A percentile compares a stretch with the other conserved stretches of the same genome.
Evolutionary conservation across 2,888 invertebrate genomes (phyloP).

Genomic region (Eustalomyia histrio): DNA sequence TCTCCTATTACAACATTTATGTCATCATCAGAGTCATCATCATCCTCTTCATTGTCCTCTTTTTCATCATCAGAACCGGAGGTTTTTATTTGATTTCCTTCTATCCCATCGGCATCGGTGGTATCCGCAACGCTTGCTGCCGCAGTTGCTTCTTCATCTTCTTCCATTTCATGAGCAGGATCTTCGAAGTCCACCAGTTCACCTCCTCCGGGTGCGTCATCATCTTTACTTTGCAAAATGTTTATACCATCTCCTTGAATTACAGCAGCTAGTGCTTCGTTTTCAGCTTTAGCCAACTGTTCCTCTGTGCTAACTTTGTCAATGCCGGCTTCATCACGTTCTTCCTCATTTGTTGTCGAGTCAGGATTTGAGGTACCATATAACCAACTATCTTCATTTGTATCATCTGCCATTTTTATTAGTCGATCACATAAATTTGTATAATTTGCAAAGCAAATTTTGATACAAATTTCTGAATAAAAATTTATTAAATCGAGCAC

Average conservation of each 20-base stretch:
- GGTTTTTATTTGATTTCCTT: constrained; percentile 67
- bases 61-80: constrained; percentile 87
- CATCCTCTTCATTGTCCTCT: constrained; percentile 82
- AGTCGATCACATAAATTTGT: not conserved
- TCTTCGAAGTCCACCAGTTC: constrained; percentile 75
- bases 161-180: constrained; percentile 78
- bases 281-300: constrained; percentile 60
- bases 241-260: constrained; percentile 68
- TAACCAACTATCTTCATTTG: constrained; percentile 92
- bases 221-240: constrained; percentile 66
- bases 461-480: not conserved
- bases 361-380: constrained; percentile 88
- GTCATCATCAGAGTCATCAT: constrained; percentile 85
- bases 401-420: constrained; percentile 79
- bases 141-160: constrained; percentile 74
- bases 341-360: constrained; percentile 76
- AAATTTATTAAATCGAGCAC: not conserved
- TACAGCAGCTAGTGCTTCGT: constrained; percentile 68
- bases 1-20: constrained; percentile 96
- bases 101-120: constrained; percentile 61
- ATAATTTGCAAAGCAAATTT: not conserved
- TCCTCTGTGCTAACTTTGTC: constrained; percentile 62
- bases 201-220: constrained; percentile 64
- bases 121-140: constrained; percentile 71
- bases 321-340: constrained; percentile 73